Percentiles rank a stretch among this genome's conserved stretches.
Evolutionary conservation across 2,888 invertebrate genomes (phyloP).

Genomic region (Folsomia manolachei): DNA sequence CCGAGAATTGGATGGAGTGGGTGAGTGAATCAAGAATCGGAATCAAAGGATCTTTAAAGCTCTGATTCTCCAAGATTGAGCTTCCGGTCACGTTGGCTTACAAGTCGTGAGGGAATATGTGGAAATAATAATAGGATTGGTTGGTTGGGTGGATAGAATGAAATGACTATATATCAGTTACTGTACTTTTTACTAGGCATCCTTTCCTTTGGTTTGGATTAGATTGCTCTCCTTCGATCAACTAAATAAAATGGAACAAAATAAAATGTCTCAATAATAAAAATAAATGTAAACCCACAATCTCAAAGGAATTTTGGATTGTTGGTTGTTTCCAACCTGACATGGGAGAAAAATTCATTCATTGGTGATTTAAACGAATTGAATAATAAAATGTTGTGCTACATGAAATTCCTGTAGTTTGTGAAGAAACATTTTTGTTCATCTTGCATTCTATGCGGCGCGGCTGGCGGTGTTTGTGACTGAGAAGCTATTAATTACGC

Average conservation of each 20-base stretch:
- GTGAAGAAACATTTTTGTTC: too few species aligned
- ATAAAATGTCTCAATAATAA: neutral
- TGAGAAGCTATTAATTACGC: too few species aligned
- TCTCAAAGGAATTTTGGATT: too few species aligned
- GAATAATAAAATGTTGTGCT: too few species aligned
- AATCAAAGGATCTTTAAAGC: neutral
- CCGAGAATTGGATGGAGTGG: neutral
- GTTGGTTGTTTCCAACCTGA: too few species aligned
- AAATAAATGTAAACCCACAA: too few species aligned
- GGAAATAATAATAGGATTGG: slow-evolving; percentile 15
- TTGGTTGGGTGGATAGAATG: too few species aligned
- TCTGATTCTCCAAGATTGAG: slow-evolving; percentile 17
- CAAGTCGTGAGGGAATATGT: slow-evolving; percentile 23
- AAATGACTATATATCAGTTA: neutral
- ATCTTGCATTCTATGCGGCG: too few species aligned
- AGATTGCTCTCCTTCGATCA: neutral
- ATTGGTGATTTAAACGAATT: too few species aligned
- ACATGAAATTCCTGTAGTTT: too few species aligned
- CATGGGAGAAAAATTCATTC: too few species aligned
- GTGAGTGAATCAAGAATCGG: neutral
- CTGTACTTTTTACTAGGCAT: neutral
- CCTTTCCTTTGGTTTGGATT: neutral
- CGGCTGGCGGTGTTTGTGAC: too few species aligned
- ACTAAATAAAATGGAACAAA: neutral
- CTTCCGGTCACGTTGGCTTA: slow-evolving; percentile 40